Evolutionary conservation across 2,888 invertebrate genomes (phyloP), one percentile per base, ranked within the genome.

Genomic region (Drosophila flavopinicola): DNA sequence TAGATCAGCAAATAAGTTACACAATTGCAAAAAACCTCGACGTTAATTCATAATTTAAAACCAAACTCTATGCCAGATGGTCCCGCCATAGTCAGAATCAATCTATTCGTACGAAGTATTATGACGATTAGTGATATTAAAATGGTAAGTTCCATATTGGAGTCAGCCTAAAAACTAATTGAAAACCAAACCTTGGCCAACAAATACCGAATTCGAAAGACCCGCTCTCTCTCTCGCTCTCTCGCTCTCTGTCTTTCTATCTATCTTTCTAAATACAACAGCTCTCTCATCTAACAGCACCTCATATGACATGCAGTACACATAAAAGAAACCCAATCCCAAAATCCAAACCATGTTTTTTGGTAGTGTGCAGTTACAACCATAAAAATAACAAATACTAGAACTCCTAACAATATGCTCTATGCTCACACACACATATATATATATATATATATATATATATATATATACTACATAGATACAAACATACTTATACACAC

Each of bases 121-220:
- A 96, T 97, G 92, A 98, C 98, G 92, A 98, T 98, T 94, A 98
- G 98, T 95, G 98, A 98, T 94, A 98, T 97, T 93, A 98, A 98
- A 94, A 98, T 98, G 98, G 98, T 98, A 96, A 97, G 97, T 96
- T 92, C 61, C 64, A 63, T 63, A 51, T 52, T 45, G 53, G 73
- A 64, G 47, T 58, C 53, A 44, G 74, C 13, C 52, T 10, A 33
- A 42, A 20, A 38, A 29, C 27, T 27, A 48, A 59, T 17, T 7
- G 64, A 47, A 39, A 24, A 61, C 30, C 24, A 57, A 56, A 25
- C 45, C 57, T 37, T 68, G 64, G 63, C 60, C 48, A 44, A 27
- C 38, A 61, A n/a, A 41, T 35, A 29, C 51, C 54, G 35, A 58
- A 64, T 64, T 64, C 63, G 63, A 64, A 47, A 64, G 64, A 63